phyloP scores from a whole-genome alignment of 2,888 invertebrate genomes.

The Leptinotarsa peninsularis region DNA sequence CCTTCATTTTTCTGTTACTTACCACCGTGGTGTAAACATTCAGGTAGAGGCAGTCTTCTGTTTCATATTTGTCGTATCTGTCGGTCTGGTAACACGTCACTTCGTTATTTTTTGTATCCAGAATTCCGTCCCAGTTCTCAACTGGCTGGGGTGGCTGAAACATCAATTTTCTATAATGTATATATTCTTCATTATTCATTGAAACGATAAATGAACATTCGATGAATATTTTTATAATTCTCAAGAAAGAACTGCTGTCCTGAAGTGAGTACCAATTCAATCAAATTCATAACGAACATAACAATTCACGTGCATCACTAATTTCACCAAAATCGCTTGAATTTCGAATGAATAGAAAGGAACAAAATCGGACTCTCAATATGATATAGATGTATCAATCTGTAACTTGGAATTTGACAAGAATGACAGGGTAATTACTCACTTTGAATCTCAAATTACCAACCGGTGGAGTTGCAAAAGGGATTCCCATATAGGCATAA shows the following conservation, averaged over 20 bases:
- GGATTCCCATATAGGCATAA: conserved; percentile 51
- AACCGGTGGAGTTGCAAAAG: conserved; percentile 53
- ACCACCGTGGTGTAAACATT: conserved; percentile 51
- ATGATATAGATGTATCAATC: too few relatives aligned
- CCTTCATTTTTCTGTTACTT: conserved; percentile 13
- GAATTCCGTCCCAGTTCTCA: conserved; percentile 46
- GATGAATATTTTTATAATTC: too few relatives aligned
- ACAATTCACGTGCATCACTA: too few relatives aligned
- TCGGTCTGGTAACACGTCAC: conserved; percentile 43
- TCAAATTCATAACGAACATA: too few relatives aligned
- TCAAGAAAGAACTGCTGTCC: too few relatives aligned
- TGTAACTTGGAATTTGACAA: neutral
- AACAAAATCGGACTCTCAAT: too few relatives aligned
- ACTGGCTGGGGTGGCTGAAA: conserved; percentile 46
- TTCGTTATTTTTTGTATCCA: conserved; percentile 41
- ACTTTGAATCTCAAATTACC: conserved; percentile 54
- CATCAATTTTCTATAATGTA: conserved; percentile 22
- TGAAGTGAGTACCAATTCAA: too few relatives aligned
- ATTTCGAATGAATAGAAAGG: too few relatives aligned
- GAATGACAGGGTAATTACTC: neutral
- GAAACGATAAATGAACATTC: too few relatives aligned
- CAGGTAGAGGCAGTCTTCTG: conserved; percentile 50
- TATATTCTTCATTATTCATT: too few relatives aligned
- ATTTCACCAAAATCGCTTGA: too few relatives aligned
- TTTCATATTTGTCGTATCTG: conserved; percentile 30